A percentile compares a stretch with the other conserved stretches of the same genome.
phyloP scores from a whole-genome alignment of 2,888 invertebrate genomes.

The Anodontia alba region DNA sequence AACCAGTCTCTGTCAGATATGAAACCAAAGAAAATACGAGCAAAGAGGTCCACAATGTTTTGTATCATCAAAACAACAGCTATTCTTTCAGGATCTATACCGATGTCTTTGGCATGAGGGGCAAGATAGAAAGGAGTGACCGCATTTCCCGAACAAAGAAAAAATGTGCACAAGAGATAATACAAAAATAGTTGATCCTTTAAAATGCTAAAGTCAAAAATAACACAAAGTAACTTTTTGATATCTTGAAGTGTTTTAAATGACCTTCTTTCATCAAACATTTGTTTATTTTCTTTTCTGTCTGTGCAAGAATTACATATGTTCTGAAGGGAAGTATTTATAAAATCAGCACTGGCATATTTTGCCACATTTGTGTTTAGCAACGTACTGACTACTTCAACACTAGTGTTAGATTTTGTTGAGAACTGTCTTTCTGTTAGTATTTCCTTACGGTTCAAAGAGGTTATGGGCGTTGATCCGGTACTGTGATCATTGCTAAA shows the following conservation, averaged over 20 bases:
- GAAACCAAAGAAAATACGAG: neutral
- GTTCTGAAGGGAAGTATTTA: neutral
- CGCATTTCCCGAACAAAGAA: conserved; percentile 4
- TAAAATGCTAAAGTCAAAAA: neutral
- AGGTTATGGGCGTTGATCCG: too few relatives aligned
- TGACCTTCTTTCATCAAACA: neutral
- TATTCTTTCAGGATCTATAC: neutral
- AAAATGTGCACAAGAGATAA: neutral
- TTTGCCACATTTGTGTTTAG: neutral
- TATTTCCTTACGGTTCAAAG: too few relatives aligned
- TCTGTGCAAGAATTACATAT: neutral
- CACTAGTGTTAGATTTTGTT: neutral
- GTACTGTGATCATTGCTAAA: too few relatives aligned
- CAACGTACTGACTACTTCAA: neutral
- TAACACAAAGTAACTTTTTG: neutral
- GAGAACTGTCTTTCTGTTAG: neutral
- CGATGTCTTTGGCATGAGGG: conserved; percentile 2
- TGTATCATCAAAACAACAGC: neutral
- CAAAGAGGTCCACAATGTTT: neutral
- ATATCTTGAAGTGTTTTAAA: neutral
- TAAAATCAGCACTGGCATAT: neutral
- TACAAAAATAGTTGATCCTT: conserved; percentile 3
- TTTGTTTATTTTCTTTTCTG: neutral
- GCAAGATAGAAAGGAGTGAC: neutral
- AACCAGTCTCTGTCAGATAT: conserved; percentile 18